Percentiles rank a stretch among this genome's conserved stretches.
These are phyloP conservation scores for Megamerina dolium DNA, from an alignment of 2,888 invertebrate genomes.

Conservation along the genomic window DNA sequence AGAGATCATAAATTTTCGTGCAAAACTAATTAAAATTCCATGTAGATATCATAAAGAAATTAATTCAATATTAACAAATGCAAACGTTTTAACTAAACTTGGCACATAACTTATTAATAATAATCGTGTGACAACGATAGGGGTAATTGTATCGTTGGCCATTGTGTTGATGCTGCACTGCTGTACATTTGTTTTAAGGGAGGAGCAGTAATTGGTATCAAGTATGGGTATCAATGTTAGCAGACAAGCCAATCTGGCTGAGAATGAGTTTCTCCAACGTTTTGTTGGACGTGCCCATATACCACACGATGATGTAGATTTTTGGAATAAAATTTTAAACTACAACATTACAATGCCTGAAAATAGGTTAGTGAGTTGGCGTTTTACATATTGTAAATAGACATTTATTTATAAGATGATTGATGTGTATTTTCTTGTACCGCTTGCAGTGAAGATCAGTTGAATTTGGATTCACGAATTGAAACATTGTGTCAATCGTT, in stretches of 20 bases:
- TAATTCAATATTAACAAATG: too few species aligned
- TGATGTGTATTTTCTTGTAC: slow-evolving; percentile 9
- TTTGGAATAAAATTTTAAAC: slow-evolving; percentile 90
- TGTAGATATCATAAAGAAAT: too few species aligned
- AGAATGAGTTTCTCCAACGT: slow-evolving; percentile 71
- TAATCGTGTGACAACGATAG: too few species aligned
- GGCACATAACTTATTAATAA: too few species aligned
- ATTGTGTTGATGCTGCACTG: too few species aligned
- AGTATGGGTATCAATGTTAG: slow-evolving; percentile 78
- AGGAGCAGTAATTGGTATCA: too few species aligned
- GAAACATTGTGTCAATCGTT: slow-evolving; percentile 68
- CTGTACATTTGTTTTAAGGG: too few species aligned
- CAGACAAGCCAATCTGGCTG: slow-evolving; percentile 69
- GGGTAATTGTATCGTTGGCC: too few species aligned
- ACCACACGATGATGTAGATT: slow-evolving; percentile 79
- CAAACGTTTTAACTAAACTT: too few species aligned
- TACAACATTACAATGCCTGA: slow-evolving; percentile 82
- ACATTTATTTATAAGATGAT: slow-evolving; percentile 4
- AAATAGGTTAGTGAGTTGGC: slow-evolving; percentile 55
- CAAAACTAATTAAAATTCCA: too few species aligned
- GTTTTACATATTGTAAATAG: not conserved
- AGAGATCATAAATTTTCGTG: too few species aligned
- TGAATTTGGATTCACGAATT: slow-evolving; percentile 73
- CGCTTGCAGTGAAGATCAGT: slow-evolving; percentile 67
- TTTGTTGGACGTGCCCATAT: slow-evolving; percentile 70